Percentiles rank a stretch among this genome's conserved stretches.
phyloP scores from a whole-genome alignment of 1,140 invertebrate genomes.

The Phthorimaea operculella region DNA sequence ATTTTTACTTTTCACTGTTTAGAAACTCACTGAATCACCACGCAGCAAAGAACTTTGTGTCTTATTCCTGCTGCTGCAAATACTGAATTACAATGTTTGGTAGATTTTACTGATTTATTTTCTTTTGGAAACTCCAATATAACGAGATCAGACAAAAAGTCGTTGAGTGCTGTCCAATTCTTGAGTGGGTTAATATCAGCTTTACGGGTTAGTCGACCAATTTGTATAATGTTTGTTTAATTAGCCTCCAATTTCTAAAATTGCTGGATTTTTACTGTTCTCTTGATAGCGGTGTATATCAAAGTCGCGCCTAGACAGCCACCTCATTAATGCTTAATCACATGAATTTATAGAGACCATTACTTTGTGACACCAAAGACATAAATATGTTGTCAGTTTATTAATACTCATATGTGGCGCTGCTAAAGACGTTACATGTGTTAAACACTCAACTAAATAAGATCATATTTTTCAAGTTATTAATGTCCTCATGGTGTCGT shows the following conservation, averaged over 20 bases:
- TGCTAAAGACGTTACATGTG: constrained; percentile 30
- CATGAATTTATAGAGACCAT: constrained; percentile 43
- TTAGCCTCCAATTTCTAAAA: not conserved
- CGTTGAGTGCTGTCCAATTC: constrained; percentile 32
- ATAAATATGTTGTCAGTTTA: constrained; percentile 52
- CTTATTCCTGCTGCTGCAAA: constrained; percentile 17
- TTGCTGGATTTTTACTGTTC: not conserved
- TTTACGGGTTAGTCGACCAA: constrained; percentile 38
- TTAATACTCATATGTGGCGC: constrained; percentile 36
- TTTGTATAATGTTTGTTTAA: constrained; percentile 23
- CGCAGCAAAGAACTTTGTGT: constrained; percentile 17
- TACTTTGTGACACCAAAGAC: constrained; percentile 29
- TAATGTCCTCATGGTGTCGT: not conserved
- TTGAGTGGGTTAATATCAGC: constrained; percentile 30
- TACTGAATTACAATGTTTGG: not conserved
- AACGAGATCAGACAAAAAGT: constrained; percentile 49
- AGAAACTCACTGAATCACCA: constrained; percentile 1
- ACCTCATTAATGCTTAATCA: constrained; percentile 29
- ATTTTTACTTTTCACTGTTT: constrained; percentile 18
- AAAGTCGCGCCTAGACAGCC: not conserved
- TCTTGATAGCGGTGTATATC: not conserved
- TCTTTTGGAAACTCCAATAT: constrained; percentile 30
- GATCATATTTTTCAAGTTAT: not conserved
- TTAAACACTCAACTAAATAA: constrained; percentile 14
- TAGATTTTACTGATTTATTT: constrained; percentile 10